Conservation (phyloP, 2,888 invertebrate species). For the Nemurella pictetii region DNA sequence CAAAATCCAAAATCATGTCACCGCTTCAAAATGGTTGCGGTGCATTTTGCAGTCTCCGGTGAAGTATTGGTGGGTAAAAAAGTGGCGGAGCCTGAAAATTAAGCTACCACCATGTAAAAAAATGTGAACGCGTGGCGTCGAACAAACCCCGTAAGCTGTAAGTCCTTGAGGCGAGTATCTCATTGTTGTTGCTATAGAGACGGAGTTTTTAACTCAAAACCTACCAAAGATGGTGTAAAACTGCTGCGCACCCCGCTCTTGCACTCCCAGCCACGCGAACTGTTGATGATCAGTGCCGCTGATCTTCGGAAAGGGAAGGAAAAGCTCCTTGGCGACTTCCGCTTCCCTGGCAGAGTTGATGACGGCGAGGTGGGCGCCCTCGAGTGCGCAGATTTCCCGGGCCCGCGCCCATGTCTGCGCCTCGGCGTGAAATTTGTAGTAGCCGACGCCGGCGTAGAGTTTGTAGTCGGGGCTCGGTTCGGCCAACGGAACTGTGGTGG, state of each 20-base stretch:
- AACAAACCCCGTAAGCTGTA: no score
- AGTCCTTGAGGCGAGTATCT: no score
- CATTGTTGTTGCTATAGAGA: no score
- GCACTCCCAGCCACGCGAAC: not conserved
- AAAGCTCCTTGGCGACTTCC: not conserved
- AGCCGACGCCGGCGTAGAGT: constrained; percentile 15
- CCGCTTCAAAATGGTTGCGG: no score
- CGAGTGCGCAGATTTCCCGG: constrained; percentile 9
- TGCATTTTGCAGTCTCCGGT: no score
- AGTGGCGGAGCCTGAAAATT: no score
- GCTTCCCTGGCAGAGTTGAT: constrained; percentile 26
- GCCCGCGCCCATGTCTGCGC: constrained; percentile 25
- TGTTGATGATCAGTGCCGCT: not conserved
- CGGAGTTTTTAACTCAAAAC: no score
- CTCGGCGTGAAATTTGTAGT: constrained; percentile 32
- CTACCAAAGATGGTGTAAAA: not conserved
- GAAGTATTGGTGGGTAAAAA: no score
- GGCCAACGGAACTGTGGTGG: no score
- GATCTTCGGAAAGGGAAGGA: not conserved
- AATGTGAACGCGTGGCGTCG: no score
- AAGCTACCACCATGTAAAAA: no score
- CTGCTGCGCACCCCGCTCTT: not conserved
- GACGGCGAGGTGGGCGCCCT: constrained; percentile 17
- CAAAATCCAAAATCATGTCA: no score
- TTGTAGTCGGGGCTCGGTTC: not conserved